Conservation (phyloP, 2,797 vertebrate species). For the Thamnophis elegans region DNA sequence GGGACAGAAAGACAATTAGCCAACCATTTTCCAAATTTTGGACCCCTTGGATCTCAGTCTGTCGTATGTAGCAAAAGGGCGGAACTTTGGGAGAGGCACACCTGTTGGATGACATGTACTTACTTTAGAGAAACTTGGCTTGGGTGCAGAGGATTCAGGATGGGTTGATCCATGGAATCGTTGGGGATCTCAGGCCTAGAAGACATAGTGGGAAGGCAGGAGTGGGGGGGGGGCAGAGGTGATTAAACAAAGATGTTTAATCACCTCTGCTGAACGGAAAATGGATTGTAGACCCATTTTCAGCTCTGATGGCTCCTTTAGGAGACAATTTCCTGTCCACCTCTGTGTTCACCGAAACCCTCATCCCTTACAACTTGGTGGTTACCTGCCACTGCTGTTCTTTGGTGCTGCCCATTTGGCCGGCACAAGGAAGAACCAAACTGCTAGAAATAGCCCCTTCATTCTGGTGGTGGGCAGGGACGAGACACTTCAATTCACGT, state of each 20-base stretch:
- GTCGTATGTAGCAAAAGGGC: neutral
- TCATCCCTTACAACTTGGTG: neutral
- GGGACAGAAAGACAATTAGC: neutral
- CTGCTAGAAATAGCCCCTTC: neutral
- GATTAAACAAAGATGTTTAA: neutral
- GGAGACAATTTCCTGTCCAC: neutral
- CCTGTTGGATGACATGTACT: conserved; percentile 17
- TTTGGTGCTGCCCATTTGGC: conserved; percentile 51
- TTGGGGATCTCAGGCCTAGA: conserved; percentile 28
- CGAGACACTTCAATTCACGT: neutral
- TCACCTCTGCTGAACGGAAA: too few relatives aligned
- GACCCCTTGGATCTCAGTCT: neutral
- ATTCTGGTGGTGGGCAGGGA: neutral
- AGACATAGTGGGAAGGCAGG: neutral
- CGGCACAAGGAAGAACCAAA: conserved; percentile 30
- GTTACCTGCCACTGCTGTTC: conserved; percentile 51
- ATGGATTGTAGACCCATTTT: neutral
- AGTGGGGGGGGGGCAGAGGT: neutral
- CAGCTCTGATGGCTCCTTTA: neutral
- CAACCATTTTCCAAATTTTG: neutral
- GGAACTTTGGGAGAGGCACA: neutral
- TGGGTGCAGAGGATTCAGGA: conserved; percentile 54
- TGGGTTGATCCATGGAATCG: neutral
- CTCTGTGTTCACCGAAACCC: neutral
- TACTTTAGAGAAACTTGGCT: conserved; percentile 53